Conservation (phyloP, 64 coral and sea anemone genomes). For the Montipora capricornis region DNA sequence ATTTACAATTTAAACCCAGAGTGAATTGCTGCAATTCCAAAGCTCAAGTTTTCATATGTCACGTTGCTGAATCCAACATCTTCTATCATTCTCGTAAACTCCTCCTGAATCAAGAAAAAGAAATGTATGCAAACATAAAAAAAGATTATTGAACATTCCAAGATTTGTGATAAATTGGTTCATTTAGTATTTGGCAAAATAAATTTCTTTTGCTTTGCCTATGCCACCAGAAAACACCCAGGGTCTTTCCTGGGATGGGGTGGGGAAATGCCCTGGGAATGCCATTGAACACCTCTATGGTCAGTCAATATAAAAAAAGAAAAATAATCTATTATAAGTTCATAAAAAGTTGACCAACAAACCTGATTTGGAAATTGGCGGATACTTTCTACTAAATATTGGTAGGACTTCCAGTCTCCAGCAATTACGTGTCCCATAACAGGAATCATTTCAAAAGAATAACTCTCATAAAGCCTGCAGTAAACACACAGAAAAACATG, state of each 20-base stretch:
- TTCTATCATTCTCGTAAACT: conserved; percentile 88
- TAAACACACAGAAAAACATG: not conserved
- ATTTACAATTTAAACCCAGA: conserved; percentile 94
- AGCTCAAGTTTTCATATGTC: conserved; percentile 90
- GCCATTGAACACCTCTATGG: not conserved
- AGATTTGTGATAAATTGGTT: too few relatives aligned
- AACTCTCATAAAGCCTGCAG: conserved; percentile 85
- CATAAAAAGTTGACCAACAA: not conserved
- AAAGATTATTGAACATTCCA: not conserved
- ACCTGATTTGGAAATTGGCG: conserved; percentile 98
- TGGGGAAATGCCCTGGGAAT: too few relatives aligned
- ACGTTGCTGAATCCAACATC: conserved; percentile 86
- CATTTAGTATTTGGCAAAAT: too few relatives aligned
- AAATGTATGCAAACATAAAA: not conserved
- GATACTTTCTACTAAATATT: conserved; percentile 98
- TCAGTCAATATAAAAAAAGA: not conserved
- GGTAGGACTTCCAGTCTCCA: conserved; percentile 95
- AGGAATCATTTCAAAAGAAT: conserved; percentile 96
- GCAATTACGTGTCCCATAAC: conserved; percentile 97
- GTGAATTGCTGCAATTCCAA: conserved; percentile 97
- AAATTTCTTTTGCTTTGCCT: too few relatives aligned
- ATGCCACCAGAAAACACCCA: too few relatives aligned
- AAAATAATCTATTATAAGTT: not conserved
- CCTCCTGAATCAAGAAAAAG: conserved; percentile 61
- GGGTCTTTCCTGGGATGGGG: too few relatives aligned